These are phyloP conservation scores for Prinia subflava DNA, from an alignment of 2,113 vertebrate genomes.

Conservation along the genomic window DNA sequence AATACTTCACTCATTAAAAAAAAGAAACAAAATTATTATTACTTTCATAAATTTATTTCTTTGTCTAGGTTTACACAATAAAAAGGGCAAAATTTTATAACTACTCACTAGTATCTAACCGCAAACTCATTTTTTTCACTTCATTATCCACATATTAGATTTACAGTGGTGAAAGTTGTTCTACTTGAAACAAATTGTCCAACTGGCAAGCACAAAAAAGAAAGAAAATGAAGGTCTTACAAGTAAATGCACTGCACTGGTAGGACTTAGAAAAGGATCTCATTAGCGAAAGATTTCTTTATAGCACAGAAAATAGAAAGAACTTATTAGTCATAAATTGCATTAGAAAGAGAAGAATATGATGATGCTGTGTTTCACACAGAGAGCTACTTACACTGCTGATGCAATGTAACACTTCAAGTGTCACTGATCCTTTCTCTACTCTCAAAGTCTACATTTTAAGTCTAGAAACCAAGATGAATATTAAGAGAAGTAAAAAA, in stretches of 20 bases:
- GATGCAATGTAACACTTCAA: not conserved
- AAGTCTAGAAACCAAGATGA: not conserved
- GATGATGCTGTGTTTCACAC: not conserved
- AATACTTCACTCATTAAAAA: rapidly evolving
- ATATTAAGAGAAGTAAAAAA: not conserved
- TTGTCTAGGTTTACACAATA: not conserved
- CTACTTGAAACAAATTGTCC: not conserved
- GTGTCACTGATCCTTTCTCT: not conserved
- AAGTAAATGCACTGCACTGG: not conserved
- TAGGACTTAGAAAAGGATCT: not conserved
- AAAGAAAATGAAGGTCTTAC: not conserved
- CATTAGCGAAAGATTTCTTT: not conserved
- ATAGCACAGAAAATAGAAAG: not conserved
- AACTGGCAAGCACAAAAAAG: not conserved
- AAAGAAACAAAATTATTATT: not conserved
- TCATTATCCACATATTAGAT: not conserved
- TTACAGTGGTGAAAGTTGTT: not conserved
- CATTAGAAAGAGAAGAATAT: not conserved
- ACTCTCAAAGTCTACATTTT: not conserved
- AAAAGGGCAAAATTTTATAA: not conserved
- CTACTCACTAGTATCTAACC: not conserved
- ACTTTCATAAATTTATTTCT: not conserved
- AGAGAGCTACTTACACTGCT: not conserved
- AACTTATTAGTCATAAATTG: not conserved
- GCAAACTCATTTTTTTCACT: not conserved